Base-by-base conservation (phyloP, 2,888 invertebrate genomes). In the Acrocyrtus sp. region DNA sequence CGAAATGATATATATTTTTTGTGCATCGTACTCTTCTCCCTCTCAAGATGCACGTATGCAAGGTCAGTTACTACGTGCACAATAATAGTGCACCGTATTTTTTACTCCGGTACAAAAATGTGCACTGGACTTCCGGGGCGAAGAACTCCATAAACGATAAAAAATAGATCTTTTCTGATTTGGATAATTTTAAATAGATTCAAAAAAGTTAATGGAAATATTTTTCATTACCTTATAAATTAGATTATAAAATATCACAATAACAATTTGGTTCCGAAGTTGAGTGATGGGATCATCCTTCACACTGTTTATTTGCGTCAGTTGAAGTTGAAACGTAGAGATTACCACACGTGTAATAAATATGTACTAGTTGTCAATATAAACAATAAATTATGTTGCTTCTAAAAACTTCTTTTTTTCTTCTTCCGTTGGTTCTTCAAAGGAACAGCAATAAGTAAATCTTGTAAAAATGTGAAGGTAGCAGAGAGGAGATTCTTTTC, bases 161-260 rank as follows among this genome's bases (percentile, higher is more conserved):
- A n/a, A n/a, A n/a, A n/a, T n/a, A n/a, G n/a, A n/a, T n/a, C n/a
- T n/a, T n/a, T n/a, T n/a, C n/a, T n/a, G n/a, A n/a, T n/a, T n/a
- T n/a, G n/a, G n/a, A n/a, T n/a, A n/a, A n/a, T n/a, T n/a, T n/a
- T n/a, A n/a, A n/a, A n/a, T n/a, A n/a, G n/a, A n/a, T n/a, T n/a
- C n/a, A n/a, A n/a, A 60, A 53, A 17, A 45, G 34, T 24, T 2
- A 48, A 21, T 50, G 24, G 47, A 47, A 54, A 39, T 17, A 8
- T 17, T 39, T 50, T 56, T 3, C 8, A 27, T 63, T 74, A 74
- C 74, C 74, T 74, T 70, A 74, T 41, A 58, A 67, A 68, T 68
- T 62, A 68, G 48, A 73, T 63, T 80, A 80, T 62, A 78, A 80
- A 80, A 80, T 80, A 80, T 80, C 80, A 80, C 80, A 80, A 78